phyloP scores from a whole-genome alignment of 2,113 vertebrate species.

The Lipophrys pholis region DNA sequence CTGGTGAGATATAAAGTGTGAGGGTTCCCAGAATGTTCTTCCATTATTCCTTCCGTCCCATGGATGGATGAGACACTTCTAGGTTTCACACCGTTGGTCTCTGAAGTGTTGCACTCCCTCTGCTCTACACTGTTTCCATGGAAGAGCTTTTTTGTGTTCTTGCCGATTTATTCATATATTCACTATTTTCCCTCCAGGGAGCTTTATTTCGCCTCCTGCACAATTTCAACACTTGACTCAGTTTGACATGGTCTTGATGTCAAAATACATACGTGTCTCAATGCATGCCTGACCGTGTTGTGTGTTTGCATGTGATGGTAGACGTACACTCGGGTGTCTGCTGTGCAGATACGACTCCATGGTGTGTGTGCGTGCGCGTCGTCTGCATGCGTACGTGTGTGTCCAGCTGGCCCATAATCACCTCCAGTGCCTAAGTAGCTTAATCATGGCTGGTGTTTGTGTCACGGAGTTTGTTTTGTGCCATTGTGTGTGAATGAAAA shows the following conservation, averaged over 20 bases:
- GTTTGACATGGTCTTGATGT: no score
- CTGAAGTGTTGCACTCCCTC: not conserved
- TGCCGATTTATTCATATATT: constrained; percentile 3
- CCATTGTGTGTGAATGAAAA: constrained; percentile 22
- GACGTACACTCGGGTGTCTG: constrained; percentile 14
- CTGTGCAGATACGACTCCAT: constrained; percentile 3
- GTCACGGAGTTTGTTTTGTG: constrained; percentile 47
- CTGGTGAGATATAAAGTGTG: not conserved
- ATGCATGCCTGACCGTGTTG: constrained; percentile 11
- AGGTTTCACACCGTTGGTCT: not conserved
- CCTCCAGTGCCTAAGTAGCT: constrained; percentile 69
- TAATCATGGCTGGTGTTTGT: constrained; percentile 66
- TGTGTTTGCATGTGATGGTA: constrained; percentile 14
- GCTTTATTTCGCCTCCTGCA: not conserved
- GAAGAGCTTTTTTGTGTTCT: constrained; percentile 6
- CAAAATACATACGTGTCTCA: not conserved
- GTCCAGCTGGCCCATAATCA: constrained; percentile 73
- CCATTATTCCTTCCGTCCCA: no score
- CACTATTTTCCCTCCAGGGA: not conserved
- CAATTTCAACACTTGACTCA: not conserved
- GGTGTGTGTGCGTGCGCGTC: constrained; percentile 11
- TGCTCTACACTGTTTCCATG: not conserved
- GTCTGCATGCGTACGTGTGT: constrained; percentile 15
- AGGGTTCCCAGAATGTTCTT: not conserved
- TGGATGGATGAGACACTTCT: no score